Conservation (phyloP, 2,888 invertebrate genomes). For the Xanthorhoe spadicearia region DNA sequence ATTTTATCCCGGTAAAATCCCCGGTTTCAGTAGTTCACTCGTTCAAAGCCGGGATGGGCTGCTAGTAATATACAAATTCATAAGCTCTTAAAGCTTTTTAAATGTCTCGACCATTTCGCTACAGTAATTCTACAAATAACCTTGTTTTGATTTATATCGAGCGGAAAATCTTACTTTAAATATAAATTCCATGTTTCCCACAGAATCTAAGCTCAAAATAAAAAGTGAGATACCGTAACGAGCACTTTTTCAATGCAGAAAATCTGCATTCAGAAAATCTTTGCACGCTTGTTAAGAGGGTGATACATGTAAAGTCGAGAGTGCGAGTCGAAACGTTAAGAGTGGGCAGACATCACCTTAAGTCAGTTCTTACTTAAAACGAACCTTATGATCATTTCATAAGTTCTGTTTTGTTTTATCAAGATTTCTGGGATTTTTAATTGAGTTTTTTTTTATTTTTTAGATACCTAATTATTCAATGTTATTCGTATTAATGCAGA, state of each 20-base stretch:
- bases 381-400: background rate
- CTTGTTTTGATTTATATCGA: background rate
- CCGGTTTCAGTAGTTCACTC: no score
- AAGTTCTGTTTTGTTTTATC: background rate
- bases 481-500: no score
- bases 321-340: slow-evolving; percentile 59
- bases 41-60: no score
- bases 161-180: background rate
- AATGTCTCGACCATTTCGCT: background rate
- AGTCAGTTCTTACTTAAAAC: background rate
- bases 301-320: slow-evolving; percentile 57
- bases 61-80: no score
- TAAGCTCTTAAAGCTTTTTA: background rate
- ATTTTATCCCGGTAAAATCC: no score
- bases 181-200: slow-evolving; percentile 5
- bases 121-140: background rate
- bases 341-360: slow-evolving; percentile 8
- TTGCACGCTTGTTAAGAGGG: slow-evolving; percentile 54
- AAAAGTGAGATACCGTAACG: slow-evolving; percentile 48
- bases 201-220: slow-evolving; percentile 33
- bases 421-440: background rate
- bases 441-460: background rate
- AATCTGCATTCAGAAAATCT: slow-evolving; percentile 54
- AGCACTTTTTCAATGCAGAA: slow-evolving; percentile 51
- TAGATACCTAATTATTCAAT: background rate